Conservation (phyloP, 2,888 invertebrate species). For the Sarcophaga subvicina region DNA sequence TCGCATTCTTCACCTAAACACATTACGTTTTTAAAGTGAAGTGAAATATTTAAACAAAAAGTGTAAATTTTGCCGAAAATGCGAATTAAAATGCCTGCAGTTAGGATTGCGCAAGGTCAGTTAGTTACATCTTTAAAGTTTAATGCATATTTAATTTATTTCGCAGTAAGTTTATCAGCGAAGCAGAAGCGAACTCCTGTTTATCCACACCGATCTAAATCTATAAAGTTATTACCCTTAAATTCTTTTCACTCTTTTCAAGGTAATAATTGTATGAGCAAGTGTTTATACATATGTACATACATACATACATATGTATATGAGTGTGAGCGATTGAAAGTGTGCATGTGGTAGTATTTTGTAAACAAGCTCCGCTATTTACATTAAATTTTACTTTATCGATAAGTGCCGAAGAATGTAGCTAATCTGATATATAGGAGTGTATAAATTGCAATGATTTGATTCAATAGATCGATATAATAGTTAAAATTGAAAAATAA, state of each 20-base stretch:
- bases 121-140: slow-evolving; percentile 64
- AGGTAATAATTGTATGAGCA: not conserved
- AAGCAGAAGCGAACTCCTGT: not conserved
- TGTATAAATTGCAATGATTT: slow-evolving; percentile 42
- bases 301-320: not conserved
- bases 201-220: not conserved
- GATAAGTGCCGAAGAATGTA: not conserved
- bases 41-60: slow-evolving; percentile 33
- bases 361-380: slow-evolving; percentile 43
- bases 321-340: not conserved
- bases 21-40: slow-evolving; percentile 47
- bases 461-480: not conserved
- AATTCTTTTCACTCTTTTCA: not conserved
- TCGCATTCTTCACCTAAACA: slow-evolving; percentile 16
- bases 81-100: slow-evolving; percentile 99
- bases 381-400: not conserved
- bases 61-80: slow-evolving; percentile 83
- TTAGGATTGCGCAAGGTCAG: slow-evolving; percentile 98
- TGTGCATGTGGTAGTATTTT: not conserved
- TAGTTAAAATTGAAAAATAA: not conserved
- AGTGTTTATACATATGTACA: not conserved
- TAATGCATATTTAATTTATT: not conserved
- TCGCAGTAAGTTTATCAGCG: too few relatives aligned
- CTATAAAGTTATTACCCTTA: not conserved
- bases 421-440: slow-evolving; percentile 12